Evolutionary conservation across 2,888 invertebrate genomes (phyloP), one percentile per base, ranked within the genome.

Genomic region (Sinohyriopsis cumingii): DNA sequence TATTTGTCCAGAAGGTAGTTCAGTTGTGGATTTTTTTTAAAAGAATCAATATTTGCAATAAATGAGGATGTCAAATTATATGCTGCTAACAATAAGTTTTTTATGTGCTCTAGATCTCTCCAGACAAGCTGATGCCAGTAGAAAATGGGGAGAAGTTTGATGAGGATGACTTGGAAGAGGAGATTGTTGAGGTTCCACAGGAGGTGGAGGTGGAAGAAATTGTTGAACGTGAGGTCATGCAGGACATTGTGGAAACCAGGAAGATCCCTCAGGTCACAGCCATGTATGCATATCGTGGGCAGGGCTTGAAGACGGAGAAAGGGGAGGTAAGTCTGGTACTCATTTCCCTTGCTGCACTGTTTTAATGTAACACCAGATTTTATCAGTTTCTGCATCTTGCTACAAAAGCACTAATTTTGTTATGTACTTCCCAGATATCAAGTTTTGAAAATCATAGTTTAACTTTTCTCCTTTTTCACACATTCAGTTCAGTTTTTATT

Each of bases 121-220:
- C 79, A 66, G 86, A 78, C 76, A 89, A 82, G 76, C 90, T 89
- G 80, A 82, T 84, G 66, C 84, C 85, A 24, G 78, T 85, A 57
- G 86, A 86, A 67, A 85, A 85, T 69, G 84, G 83, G 1, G 82
- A 83, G 55, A 71, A 81, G 59, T 84, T 83, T 59, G 80, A 73
- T 20, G 85, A 86, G 59, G 84, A 84, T 25, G 87, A 85, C n/a
- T 86, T 82, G 69, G 89, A 95, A 80, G 94, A 95, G 87, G 93
- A 94, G 93, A 80, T 86, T 3, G 92, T 95, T 0, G 92, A 96
- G 75, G 94, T 97, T 18, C 96, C 97, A 12, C 95, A 95, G 64
- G 97, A 98, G 84, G 94, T 96, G 20, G 96, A 95, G 94, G 97
- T 96, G 83, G 97, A 98, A 84, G 96, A 96, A 87, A 93, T 95